phyloP scores from a whole-genome alignment of 2,113 vertebrate genomes.

The Pandion haliaetus region DNA sequence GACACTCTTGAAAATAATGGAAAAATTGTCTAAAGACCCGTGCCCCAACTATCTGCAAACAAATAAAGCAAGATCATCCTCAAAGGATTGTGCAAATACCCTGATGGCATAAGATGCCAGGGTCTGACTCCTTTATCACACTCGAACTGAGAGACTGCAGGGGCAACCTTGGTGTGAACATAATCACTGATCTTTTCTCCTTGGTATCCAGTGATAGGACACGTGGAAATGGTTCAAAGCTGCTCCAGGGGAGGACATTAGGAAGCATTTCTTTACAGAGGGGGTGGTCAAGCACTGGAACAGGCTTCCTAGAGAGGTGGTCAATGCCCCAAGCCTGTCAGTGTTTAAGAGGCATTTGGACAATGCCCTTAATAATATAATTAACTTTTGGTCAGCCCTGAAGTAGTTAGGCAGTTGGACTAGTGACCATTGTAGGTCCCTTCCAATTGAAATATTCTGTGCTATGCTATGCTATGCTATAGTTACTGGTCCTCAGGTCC shows the following conservation, averaged over 20 bases:
- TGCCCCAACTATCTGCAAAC: not conserved
- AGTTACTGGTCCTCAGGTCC: not conserved
- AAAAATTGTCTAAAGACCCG: not conserved
- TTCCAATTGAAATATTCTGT: not conserved
- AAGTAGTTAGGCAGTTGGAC: not conserved
- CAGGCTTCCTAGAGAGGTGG: not conserved
- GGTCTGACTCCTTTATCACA: not conserved
- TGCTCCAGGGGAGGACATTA: not conserved
- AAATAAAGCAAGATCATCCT: not conserved
- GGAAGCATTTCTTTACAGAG: not conserved
- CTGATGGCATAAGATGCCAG: not conserved
- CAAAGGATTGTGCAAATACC: not conserved
- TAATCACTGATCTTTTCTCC: not conserved
- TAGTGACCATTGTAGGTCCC: not conserved
- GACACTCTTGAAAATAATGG: not conserved
- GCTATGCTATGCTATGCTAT: not conserved
- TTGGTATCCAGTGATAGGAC: not conserved
- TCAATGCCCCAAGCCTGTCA: not conserved
- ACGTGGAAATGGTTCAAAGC: not conserved
- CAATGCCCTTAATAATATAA: not conserved
- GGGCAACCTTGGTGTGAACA: not conserved
- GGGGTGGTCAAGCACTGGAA: not conserved
- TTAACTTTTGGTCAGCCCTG: not conserved
- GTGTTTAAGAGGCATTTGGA: not conserved
- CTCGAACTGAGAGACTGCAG: not conserved